These are phyloP conservation scores for Deilephila elpenor DNA, from an alignment of 2,888 invertebrate genomes.

Conservation along the genomic window DNA sequence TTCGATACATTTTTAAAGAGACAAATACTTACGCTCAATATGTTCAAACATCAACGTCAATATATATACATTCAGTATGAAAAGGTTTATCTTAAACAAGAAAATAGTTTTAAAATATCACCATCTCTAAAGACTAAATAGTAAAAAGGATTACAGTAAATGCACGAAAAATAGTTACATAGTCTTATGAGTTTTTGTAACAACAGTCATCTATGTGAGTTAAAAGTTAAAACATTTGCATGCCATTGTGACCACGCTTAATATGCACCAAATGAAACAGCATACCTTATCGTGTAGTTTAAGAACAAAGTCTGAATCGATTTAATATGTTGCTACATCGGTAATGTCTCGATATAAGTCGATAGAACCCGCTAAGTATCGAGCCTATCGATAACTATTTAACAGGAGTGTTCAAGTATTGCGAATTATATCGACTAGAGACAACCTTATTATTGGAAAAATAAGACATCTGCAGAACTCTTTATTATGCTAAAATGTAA, in stretches of 20 bases:
- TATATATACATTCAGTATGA: conserved; percentile 71
- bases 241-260: conserved; percentile 53
- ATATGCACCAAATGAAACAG: conserved; percentile 14
- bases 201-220: conserved; percentile 67
- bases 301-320: not conserved
- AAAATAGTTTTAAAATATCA: conserved; percentile 80
- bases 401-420: not conserved
- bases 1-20: conserved; percentile 34
- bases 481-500: conserved; percentile 3
- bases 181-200: conserved; percentile 74
- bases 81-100: conserved; percentile 66
- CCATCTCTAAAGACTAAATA: conserved; percentile 75
- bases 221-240: conserved; percentile 59
- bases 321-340: not conserved
- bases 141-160: conserved; percentile 83
- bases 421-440: not conserved
- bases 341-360: not conserved
- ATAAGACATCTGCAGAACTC: not conserved
- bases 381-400: not conserved
- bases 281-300: not conserved
- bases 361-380: not conserved
- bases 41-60: conserved; percentile 72
- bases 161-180: conserved; percentile 83
- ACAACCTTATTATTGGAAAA: not conserved
- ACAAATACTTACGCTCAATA: conserved; percentile 46